Percentiles rank a stretch among this genome's conserved stretches.
phyloP scores from a whole-genome alignment of 2,113 vertebrate species.

The Ammodramus savannarum region DNA sequence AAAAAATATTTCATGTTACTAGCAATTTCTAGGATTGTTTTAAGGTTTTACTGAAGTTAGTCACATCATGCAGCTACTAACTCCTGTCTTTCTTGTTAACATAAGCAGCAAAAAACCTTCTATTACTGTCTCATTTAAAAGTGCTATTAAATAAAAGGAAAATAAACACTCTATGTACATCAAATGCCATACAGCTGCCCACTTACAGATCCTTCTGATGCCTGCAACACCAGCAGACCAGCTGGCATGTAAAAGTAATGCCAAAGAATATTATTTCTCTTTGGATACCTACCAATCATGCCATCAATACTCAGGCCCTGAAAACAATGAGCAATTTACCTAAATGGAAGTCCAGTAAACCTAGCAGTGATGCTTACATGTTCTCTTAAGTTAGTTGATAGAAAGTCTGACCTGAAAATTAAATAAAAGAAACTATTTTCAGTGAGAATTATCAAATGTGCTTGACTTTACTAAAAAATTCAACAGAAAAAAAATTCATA shows the following conservation, averaged over 20 bases:
- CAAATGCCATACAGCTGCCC: background rate
- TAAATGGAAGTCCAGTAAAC: background rate
- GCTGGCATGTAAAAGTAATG: background rate
- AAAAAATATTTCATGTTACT: background rate
- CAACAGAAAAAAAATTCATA: background rate
- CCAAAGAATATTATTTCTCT: background rate
- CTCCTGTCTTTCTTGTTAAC: background rate
- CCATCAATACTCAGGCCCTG: background rate
- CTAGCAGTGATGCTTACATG: background rate
- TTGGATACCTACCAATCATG: background rate
- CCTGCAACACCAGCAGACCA: background rate
- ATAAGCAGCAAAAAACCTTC: background rate
- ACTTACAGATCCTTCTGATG: background rate
- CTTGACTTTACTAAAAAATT: background rate
- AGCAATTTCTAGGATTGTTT: background rate
- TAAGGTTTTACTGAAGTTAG: background rate
- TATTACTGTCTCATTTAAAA: background rate
- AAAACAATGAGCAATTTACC: background rate
- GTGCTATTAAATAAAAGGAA: background rate
- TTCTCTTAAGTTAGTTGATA: background rate
- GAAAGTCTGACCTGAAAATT: background rate
- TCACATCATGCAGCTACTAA: background rate
- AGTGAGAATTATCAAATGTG: background rate
- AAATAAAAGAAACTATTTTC: background rate
- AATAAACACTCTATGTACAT: background rate